Evolutionary conservation across 2,888 invertebrate genomes (phyloP), one percentile per base, ranked within the genome.

Genomic region (Chrysopilus asiliformis): DNA sequence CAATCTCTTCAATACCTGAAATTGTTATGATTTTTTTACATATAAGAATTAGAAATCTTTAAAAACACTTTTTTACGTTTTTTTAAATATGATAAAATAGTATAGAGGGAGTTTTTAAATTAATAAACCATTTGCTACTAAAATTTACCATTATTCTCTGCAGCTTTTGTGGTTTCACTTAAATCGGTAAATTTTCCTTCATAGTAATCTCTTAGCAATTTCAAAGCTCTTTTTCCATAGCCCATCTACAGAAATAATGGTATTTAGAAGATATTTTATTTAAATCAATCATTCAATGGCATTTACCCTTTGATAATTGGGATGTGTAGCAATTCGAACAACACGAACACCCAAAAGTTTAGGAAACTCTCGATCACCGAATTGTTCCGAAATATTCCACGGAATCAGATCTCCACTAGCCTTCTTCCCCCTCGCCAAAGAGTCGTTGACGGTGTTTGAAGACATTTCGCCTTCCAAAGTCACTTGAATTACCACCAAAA

Each of bases 361-460:
- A 1, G 94, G 90, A 62, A 98, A 99, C 58, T 94, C 84, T 42
- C 76, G 72, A 59, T 98, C 95, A 36, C 90, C 86, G 64, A 82
- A 94, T 62, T 97, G 94, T 54, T 97, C 95, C 4, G 91, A 86
- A 3, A 99, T 69, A 36, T 94, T 95, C 98, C 98, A 99, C 0
- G 98, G 98, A 47, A 99, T 93, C 9, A 99, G 69, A 66, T 99
- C 98, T 0, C 98, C 98, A 5, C 91, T 79, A 0, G 94, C 90
- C 51, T 89, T 76, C 51, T 83, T 82, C 0, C 95, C 95, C 44
- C 86, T 72, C 0, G 82, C 76, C 36, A 95, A 66, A 18, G 81
- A 83, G 52, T 84, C 81, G 3, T 70, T 68, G 3, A 94, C 78
- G 2, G 81, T 77, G 43, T 66, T 46, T 0, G 55, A 57, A 40